Conservation (phyloP, 1,140 invertebrate genomes). For the Zaprionus nigranus region DNA sequence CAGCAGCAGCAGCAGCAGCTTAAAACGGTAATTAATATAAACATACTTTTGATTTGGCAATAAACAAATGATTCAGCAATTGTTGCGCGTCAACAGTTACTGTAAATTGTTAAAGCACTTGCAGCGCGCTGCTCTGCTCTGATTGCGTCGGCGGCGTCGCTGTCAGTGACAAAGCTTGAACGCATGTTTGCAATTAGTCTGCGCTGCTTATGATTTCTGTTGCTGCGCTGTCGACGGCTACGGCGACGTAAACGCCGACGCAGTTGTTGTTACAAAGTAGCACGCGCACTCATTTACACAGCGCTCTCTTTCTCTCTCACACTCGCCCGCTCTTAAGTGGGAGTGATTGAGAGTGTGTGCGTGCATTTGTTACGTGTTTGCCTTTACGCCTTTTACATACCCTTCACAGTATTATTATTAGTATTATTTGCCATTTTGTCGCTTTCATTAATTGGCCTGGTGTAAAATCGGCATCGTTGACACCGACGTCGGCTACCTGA, state of each 20-base stretch:
- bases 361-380: conserved; percentile 42
- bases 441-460: conserved; percentile 76
- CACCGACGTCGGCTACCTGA: conserved; percentile 36
- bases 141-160: conserved; percentile 36
- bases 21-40: conserved; percentile 82
- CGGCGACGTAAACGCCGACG: conserved; percentile 22
- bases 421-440: conserved; percentile 78
- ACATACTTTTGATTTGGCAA: conserved; percentile 76
- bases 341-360: neutral
- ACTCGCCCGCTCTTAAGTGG: conserved; percentile 4
- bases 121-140: conserved; percentile 37
- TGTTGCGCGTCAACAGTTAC: conserved; percentile 47
- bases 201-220: conserved; percentile 60
- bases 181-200: conserved; percentile 79
- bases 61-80: conserved; percentile 81
- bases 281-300: conserved; percentile 49
- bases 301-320: conserved; percentile 9
- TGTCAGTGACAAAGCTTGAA: conserved; percentile 45
- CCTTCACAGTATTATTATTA: conserved; percentile 47
- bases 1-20: conserved; percentile 41
- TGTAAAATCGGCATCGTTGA: conserved; percentile 49
- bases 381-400: conserved; percentile 56
- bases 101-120: conserved; percentile 74
- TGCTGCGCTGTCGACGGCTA: neutral
- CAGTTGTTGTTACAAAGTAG: conserved; percentile 49